Percentiles rank a stretch among this genome's conserved stretches.
phyloP scores from a whole-genome alignment of 2,113 vertebrate species.

The Oreochromis aureus region DNA sequence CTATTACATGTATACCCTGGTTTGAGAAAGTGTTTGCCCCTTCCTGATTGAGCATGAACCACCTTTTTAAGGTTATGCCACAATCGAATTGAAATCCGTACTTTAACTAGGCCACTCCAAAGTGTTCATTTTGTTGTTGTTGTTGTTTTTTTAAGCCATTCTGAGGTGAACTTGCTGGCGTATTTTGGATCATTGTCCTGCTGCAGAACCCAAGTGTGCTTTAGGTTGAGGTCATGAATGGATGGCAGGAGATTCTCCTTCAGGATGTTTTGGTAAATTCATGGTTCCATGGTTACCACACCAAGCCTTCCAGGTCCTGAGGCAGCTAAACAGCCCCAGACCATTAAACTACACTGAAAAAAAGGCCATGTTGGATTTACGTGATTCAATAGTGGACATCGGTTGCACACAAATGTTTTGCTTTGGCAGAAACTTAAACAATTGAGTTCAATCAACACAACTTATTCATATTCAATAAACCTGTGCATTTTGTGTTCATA shows the following conservation, averaged over 20 bases:
- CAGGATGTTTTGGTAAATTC: neutral
- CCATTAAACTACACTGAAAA: neutral
- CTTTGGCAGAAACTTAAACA: too few species aligned
- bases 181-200: neutral
- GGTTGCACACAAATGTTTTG: too few species aligned
- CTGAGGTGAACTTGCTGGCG: neutral
- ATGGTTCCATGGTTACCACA: neutral
- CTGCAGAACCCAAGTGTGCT: neutral
- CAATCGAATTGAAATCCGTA: neutral
- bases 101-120: neutral
- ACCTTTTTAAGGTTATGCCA: neutral
- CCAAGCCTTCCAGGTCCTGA: neutral
- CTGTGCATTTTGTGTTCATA: too few species aligned
- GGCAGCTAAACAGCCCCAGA: neutral
- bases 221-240: neutral
- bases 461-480: too few species aligned
- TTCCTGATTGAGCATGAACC: neutral
- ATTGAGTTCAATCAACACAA: too few species aligned
- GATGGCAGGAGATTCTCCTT: neutral
- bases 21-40: neutral
- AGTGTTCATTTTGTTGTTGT: neutral
- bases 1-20: neutral
- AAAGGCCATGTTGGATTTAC: too few species aligned
- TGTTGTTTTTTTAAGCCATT: neutral
- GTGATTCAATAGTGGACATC: too few species aligned